A percentile compares a stretch with the other conserved stretches of the same genome.
These are phyloP conservation scores for Sebastes vulpes DNA, from an alignment of 2,797 vertebrate genomes.

Conservation along the genomic window DNA sequence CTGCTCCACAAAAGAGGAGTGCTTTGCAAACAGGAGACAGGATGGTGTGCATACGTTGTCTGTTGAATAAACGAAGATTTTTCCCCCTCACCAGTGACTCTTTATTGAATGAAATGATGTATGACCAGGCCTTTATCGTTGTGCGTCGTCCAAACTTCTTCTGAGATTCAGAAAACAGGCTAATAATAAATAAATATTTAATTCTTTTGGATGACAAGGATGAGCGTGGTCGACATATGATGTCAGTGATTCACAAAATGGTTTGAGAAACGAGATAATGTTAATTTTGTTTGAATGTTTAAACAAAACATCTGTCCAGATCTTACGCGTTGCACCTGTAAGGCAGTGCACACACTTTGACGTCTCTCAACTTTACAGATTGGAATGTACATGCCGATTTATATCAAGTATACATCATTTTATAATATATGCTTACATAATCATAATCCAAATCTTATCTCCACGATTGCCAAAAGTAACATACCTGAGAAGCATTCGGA, in stretches of 20 bases:
- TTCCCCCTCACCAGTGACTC: no score
- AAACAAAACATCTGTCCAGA: no score
- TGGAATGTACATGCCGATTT: neutral
- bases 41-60: no score
- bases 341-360: neutral
- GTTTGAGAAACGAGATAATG: neutral
- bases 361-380: neutral
- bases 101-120: no score
- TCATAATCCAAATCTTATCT: neutral
- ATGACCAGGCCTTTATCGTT: no score
- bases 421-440: neutral
- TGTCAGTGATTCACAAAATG: neutral
- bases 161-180: neutral
- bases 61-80: no score
- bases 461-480: neutral
- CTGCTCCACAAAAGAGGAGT: no score
- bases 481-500: neutral
- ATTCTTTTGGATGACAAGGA: neutral
- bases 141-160: neutral
- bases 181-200: neutral
- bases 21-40: no score
- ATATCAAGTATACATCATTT: neutral
- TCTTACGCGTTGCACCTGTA: no score
- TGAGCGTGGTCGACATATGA: neutral
- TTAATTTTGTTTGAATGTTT: no score